phyloP scores from a whole-genome alignment of 2,888 invertebrate species.

The Phania funesta region DNA sequence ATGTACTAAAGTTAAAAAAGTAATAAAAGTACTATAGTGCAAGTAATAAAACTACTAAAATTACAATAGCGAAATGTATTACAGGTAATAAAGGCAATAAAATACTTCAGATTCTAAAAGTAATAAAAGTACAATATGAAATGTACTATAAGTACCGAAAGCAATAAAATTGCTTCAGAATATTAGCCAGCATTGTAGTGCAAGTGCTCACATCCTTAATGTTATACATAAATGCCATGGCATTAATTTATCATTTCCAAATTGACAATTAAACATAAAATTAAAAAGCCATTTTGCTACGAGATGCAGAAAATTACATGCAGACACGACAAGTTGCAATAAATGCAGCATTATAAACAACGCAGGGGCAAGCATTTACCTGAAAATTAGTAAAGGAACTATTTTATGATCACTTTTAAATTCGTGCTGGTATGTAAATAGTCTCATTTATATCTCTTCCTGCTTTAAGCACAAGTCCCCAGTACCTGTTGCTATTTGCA shows the following conservation, averaged over 20 bases:
- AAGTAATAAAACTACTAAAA: too few relatives aligned
- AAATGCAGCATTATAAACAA: constrained; percentile 10
- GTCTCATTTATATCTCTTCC: background rate
- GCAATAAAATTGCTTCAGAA: too few relatives aligned
- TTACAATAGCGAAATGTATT: too few relatives aligned
- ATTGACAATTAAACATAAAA: constrained; percentile 57
- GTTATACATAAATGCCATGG: background rate
- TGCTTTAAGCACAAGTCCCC: background rate
- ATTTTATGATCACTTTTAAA: constrained; percentile 34
- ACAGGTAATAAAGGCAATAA: too few relatives aligned
- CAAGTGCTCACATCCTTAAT: background rate
- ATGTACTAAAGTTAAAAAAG: too few relatives aligned
- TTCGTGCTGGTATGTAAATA: constrained; percentile 52
- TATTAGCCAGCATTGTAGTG: too few relatives aligned
- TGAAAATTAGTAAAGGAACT: constrained; percentile 3
- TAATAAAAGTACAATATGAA: too few relatives aligned
- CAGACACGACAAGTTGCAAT: constrained; percentile 62
- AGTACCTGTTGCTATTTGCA: background rate
- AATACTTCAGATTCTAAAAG: too few relatives aligned
- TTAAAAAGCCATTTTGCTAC: constrained; percentile 33
- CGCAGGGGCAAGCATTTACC: constrained; percentile 15
- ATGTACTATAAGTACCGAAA: too few relatives aligned
- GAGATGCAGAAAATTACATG: constrained; percentile 47
- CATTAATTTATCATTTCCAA: constrained; percentile 13
- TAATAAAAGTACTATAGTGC: too few relatives aligned